Percentiles rank a stretch among this genome's conserved stretches.
phyloP scores from a whole-genome alignment of 2,888 invertebrate species.

The Drosophila greeni region DNA sequence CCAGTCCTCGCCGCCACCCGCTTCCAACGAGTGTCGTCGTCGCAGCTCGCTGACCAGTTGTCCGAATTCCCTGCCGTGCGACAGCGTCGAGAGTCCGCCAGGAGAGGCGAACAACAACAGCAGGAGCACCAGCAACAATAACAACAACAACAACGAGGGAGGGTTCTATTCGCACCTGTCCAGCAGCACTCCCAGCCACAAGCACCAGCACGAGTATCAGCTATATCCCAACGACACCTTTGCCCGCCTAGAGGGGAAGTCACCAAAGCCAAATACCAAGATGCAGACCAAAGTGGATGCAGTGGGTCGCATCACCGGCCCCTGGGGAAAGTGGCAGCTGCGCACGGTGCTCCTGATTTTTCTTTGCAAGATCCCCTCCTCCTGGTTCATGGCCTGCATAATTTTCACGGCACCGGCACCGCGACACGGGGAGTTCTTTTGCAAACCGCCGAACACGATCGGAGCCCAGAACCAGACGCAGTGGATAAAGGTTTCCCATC shows the following conservation, averaged over 20 bases:
- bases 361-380: conserved; percentile 79
- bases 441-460: conserved; percentile 77
- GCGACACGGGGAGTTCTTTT: conserved; percentile 79
- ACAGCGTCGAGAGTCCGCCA: conserved; percentile 3
- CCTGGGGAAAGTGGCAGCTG: conserved; percentile 80
- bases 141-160: conserved; percentile 44
- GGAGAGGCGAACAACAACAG: conserved; percentile 48
- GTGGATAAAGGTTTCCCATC: conserved; percentile 79
- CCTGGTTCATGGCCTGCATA: conserved; percentile 80
- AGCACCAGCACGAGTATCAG: conserved; percentile 60
- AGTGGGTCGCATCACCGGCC: conserved; percentile 79
- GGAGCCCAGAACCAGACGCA: conserved; percentile 75
- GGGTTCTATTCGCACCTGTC: conserved; percentile 46
- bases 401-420: conserved; percentile 80
- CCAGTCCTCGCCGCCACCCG: conserved; percentile 1
- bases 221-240: conserved; percentile 76
- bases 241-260: conserved; percentile 69
- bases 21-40: conserved; percentile 55
- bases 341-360: conserved; percentile 79
- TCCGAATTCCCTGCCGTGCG: conserved; percentile 8
- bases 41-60: conserved; percentile 64
- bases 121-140: conserved; percentile 37
- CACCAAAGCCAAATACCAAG: conserved; percentile 63
- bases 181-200: conserved; percentile 27
- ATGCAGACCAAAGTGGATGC: conserved; percentile 78